Evolutionary conservation across 2,797 vertebrate genomes (phyloP).

Genomic region (Uromys caudimaculatus): DNA sequence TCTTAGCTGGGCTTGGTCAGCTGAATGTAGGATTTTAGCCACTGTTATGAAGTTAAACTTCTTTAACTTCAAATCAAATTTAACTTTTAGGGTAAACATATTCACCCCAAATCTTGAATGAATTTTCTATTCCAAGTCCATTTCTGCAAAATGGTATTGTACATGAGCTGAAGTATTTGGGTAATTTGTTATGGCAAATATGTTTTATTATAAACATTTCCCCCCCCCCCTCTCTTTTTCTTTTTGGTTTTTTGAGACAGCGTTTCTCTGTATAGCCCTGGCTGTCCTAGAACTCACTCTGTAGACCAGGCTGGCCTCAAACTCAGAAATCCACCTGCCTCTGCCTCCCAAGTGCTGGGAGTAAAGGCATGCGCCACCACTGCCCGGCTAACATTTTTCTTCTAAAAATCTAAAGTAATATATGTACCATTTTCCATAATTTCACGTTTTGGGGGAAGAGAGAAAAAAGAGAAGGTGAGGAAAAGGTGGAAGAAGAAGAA

Average conservation of each 20-base stretch:
- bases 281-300: no score
- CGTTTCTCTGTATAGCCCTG: no score
- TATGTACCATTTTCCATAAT: background rate
- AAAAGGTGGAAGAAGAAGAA: no score
- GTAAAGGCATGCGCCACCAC: no score
- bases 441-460: background rate
- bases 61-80: background rate
- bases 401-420: background rate
- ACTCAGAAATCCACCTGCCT: no score
- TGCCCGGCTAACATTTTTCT: background rate
- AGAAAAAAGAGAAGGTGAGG: background rate
- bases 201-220: background rate
- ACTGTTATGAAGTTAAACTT: background rate
- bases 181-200: background rate
- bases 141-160: background rate
- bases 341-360: no score
- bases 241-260: no score
- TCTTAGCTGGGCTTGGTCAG: background rate
- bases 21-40: background rate
- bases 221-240: no score
- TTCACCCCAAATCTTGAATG: background rate
- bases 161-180: background rate
- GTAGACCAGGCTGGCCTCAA: no score
- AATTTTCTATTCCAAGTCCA: background rate
- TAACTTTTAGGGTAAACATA: background rate